Conservation (phyloP, 2,888 invertebrate genomes). For the Scaptodrosophila latifasciaeformis region DNA sequence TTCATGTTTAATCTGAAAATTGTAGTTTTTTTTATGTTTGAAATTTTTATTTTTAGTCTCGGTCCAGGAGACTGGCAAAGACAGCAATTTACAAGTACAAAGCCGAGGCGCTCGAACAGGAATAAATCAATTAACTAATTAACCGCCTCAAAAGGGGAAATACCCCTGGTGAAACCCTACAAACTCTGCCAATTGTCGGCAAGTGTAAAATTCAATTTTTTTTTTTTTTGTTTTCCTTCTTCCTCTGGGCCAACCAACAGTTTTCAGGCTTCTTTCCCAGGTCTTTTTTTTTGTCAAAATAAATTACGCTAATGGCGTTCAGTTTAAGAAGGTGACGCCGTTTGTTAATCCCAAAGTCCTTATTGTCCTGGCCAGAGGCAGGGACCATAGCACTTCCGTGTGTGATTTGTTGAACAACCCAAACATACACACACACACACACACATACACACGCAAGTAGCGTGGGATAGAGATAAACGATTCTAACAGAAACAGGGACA, state of each 20-base stretch:
- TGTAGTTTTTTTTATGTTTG: constrained; percentile 29
- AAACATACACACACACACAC: too few species aligned
- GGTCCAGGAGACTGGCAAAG: neutral
- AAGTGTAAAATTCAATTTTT: constrained; percentile 49
- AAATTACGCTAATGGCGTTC: constrained; percentile 60
- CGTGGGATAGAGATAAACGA: constrained; percentile 4
- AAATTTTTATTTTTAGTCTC: constrained; percentile 14
- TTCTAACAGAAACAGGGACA: constrained; percentile 12
- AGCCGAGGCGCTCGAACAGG: constrained; percentile 10
- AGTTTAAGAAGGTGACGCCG: constrained; percentile 56
- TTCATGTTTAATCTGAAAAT: constrained; percentile 50
- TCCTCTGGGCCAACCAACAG: constrained; percentile 30
- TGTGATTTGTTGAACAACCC: constrained; percentile 40
- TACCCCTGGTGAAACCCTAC: constrained; percentile 21
- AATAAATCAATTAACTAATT: constrained; percentile 51
- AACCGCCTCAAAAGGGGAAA: neutral
- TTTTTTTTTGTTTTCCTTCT: constrained; percentile 6
- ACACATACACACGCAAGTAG: too few species aligned
- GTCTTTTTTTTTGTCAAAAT: constrained; percentile 27
- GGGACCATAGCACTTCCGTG: constrained; percentile 25
- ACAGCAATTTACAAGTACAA: constrained; percentile 58
- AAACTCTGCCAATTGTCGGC: constrained; percentile 16
- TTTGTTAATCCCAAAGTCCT: constrained; percentile 39
- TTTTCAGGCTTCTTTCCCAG: constrained; percentile 36
- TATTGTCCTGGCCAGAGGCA: constrained; percentile 11